Percentiles rank a stretch among this genome's conserved stretches.
Evolutionary conservation across 2,797 vertebrate species (phyloP).

Genomic region (Lemur catta): DNA sequence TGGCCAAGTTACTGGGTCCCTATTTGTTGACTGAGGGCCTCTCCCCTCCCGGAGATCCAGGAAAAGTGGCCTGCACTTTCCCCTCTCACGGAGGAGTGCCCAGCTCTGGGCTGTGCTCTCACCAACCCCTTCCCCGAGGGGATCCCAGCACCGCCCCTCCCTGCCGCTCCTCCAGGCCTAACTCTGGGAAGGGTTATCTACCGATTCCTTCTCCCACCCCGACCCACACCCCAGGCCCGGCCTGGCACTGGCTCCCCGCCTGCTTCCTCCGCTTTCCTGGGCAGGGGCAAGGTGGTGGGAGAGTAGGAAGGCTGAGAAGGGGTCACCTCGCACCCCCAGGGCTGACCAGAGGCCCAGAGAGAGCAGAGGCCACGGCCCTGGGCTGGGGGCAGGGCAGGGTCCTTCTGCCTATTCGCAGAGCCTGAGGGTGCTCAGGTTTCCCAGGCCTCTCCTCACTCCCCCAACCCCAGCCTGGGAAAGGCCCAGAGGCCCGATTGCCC

Average conservation of each 20-base stretch:
- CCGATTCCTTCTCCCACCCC: background rate
- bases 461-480: background rate
- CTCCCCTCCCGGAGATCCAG: background rate
- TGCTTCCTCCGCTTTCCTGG: background rate
- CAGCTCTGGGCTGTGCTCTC: background rate
- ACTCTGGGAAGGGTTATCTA: background rate
- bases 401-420: background rate
- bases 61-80: background rate
- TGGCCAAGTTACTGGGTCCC: background rate
- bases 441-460: background rate
- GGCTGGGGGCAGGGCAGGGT: no score
- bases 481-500: background rate
- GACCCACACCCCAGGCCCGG: background rate
- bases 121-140: background rate
- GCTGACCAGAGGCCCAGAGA: background rate
- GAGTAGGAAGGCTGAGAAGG: background rate
- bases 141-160: background rate
- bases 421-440: background rate
- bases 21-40: background rate
- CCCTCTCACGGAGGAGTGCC: background rate
- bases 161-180: background rate
- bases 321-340: background rate
- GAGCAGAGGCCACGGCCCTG: background rate
- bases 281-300: background rate
- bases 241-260: fast-evolving